Evolutionary conservation across 2,888 invertebrate genomes (phyloP).

Genomic region (Microctonus hyperodae): DNA sequence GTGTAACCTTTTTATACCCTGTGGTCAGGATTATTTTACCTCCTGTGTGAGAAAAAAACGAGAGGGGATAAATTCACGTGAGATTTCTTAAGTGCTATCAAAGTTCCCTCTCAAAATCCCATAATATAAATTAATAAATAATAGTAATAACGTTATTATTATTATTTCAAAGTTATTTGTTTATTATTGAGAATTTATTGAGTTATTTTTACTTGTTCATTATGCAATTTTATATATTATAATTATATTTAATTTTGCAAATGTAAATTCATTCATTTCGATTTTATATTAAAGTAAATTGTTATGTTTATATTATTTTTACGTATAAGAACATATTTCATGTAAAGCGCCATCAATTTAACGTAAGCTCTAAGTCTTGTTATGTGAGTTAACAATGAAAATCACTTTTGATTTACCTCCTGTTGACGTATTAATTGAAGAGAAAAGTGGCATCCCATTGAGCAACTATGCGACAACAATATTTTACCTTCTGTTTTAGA

Average conservation of each 20-base stretch:
- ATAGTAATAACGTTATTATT: neutral
- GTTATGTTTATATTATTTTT: too few relatives aligned
- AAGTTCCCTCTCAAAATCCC: neutral
- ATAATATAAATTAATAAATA: neutral
- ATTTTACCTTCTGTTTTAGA: neutral
- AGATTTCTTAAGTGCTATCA: constrained; percentile 6
- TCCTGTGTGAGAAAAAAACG: constrained; percentile 23
- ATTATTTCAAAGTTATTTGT: neutral
- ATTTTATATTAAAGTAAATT: too few relatives aligned
- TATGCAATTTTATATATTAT: too few relatives aligned
- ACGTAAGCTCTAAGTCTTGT: neutral
- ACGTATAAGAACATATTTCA: neutral
- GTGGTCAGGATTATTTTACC: constrained; percentile 42
- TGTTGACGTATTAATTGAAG: neutral
- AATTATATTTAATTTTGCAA: too few relatives aligned
- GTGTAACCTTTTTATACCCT: constrained; percentile 49
- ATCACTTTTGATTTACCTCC: neutral
- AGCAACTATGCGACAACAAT: neutral
- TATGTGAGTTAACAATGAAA: neutral
- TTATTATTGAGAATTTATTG: too few relatives aligned
- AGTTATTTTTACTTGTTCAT: too few relatives aligned
- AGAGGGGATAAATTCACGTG: constrained; percentile 18
- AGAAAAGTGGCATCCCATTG: neutral
- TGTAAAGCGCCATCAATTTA: neutral
- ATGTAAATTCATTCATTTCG: too few relatives aligned